Percentiles rank a stretch among this genome's conserved stretches.
Evolutionary conservation across 2,797 vertebrate species (phyloP).

Genomic region (Catharus ustulatus): DNA sequence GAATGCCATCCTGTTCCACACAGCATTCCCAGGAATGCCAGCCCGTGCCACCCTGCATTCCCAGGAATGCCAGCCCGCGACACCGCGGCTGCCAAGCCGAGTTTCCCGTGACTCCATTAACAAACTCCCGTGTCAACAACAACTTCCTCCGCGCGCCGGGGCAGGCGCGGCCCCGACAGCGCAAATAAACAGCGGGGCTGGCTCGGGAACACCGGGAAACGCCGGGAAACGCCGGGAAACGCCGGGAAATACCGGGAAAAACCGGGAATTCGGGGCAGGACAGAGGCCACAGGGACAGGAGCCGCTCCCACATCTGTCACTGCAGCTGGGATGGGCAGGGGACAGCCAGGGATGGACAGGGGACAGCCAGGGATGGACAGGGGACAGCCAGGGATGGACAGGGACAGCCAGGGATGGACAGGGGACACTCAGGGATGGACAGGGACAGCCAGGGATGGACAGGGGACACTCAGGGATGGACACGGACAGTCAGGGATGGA

Average conservation of each 20-base stretch:
- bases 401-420: too few species aligned
- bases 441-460: background rate
- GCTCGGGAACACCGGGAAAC: background rate
- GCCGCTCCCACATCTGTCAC: fast-evolving
- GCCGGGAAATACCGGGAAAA: fast-evolving
- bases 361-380: too few species aligned
- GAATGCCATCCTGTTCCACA: background rate
- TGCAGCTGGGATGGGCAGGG: background rate
- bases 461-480: background rate
- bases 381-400: fast-evolving
- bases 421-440: background rate
- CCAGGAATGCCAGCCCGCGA: background rate
- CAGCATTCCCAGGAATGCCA: too few species aligned
- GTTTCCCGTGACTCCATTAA: background rate
- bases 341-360: background rate
- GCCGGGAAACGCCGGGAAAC: fast-evolving
- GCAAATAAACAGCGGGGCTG: background rate
- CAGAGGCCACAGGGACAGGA: background rate
- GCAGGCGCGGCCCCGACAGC: background rate
- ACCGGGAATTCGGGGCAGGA: background rate
- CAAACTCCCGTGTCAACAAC: constrained; percentile 31
- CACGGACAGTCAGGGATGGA: too few species aligned
- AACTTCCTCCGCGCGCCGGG: background rate
- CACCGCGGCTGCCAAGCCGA: background rate
- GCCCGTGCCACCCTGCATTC: fast-evolving